Evolutionary conservation across 2,113 vertebrate species (phyloP).

Genomic region (Chaetops frenatus): DNA sequence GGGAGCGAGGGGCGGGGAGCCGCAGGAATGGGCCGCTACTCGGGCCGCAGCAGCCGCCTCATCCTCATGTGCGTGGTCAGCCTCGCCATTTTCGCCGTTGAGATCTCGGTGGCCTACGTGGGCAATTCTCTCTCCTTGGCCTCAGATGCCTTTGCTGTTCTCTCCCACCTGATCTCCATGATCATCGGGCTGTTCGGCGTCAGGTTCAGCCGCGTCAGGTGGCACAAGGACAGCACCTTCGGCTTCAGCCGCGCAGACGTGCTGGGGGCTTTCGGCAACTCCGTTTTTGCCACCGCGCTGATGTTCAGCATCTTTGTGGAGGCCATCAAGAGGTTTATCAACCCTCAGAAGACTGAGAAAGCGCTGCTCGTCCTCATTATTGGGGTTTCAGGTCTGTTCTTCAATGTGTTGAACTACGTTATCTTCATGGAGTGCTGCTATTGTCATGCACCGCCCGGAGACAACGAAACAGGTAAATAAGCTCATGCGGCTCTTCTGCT

Average conservation of each 20-base stretch:
- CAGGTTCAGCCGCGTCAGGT: constrained; percentile 34
- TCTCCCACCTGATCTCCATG: constrained; percentile 76
- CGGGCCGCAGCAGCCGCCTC: constrained; percentile 64
- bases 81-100: constrained; percentile 52
- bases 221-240: constrained; percentile 61
- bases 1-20: neutral
- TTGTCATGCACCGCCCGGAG: neutral
- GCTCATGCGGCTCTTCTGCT: neutral
- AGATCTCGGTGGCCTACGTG: constrained; percentile 53
- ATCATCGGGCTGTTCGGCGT: constrained; percentile 55
- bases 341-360: constrained; percentile 68
- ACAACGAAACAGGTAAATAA: constrained; percentile 62
- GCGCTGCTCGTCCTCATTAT: constrained; percentile 57
- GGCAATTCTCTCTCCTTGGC: constrained; percentile 75
- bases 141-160: constrained; percentile 73
- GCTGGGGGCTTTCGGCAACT: constrained; percentile 75
- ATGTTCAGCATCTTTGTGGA: constrained; percentile 76
- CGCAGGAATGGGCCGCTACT: constrained; percentile 68
- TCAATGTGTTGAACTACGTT: constrained; percentile 71
- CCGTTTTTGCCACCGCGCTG: constrained; percentile 71
- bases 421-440: constrained; percentile 79
- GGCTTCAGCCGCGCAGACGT: constrained; percentile 74
- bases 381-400: constrained; percentile 60
- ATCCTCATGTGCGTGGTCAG: constrained; percentile 62
- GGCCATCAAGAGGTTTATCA: constrained; percentile 68